Percentiles rank a stretch among this genome's conserved stretches.
These are phyloP conservation scores for Eugnorisma glareosa DNA, from an alignment of 2,888 invertebrate genomes.

Conservation along the genomic window DNA sequence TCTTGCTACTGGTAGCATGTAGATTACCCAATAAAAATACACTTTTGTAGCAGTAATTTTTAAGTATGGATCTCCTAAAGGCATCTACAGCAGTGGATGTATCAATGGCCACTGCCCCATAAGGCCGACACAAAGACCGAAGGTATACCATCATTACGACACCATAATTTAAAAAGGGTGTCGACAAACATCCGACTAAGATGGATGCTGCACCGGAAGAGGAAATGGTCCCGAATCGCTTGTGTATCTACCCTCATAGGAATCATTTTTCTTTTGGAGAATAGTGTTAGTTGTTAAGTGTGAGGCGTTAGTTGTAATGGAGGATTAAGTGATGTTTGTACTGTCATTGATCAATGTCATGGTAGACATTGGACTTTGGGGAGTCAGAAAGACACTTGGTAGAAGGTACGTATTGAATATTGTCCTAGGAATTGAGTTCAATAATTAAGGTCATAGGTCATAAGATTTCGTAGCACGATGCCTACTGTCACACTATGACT, in stretches of 20 bases:
- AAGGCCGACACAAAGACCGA: slow-evolving; percentile 22
- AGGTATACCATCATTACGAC: slow-evolving; percentile 70
- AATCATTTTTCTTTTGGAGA: slow-evolving; percentile 84
- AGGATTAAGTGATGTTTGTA: slow-evolving; percentile 66
- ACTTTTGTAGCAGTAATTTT: too few relatives aligned
- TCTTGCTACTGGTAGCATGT: too few relatives aligned
- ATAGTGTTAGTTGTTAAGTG: slow-evolving; percentile 68
- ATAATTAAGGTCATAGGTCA: too few relatives aligned
- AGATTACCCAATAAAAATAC: too few relatives aligned
- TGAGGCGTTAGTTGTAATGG: slow-evolving; percentile 71
- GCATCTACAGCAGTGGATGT: background rate
- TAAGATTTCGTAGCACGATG: too few relatives aligned
- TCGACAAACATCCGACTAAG: slow-evolving; percentile 85
- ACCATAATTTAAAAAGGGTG: slow-evolving; percentile 85
- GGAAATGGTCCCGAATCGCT: slow-evolving; percentile 85
- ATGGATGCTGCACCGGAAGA: slow-evolving; percentile 83
- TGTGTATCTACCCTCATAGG: slow-evolving; percentile 81
- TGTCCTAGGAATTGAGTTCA: background rate
- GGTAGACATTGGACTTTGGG: background rate
- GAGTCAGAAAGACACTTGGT: background rate
- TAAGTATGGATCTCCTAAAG: background rate
- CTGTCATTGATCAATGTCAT: slow-evolving; percentile 32
- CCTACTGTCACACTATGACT: too few relatives aligned
- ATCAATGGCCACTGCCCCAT: slow-evolving; percentile 12
- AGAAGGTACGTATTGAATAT: background rate